phyloP scores from a whole-genome alignment of 2,797 vertebrate species.

The Sphenodon punctatus region DNA sequence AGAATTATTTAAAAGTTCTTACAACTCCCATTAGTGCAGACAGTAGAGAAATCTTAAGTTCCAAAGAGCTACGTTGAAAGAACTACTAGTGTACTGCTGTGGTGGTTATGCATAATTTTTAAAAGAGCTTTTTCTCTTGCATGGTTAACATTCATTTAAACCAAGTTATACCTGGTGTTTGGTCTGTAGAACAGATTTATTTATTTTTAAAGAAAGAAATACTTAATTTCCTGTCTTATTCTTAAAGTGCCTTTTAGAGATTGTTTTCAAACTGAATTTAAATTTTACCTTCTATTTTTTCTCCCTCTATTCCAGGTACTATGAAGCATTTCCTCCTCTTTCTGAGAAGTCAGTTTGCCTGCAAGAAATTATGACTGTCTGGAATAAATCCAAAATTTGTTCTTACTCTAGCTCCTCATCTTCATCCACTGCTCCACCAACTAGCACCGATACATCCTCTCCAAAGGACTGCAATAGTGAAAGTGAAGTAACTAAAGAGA shows the following conservation, averaged over 20 bases:
- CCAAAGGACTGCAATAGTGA: slow-evolving; percentile 98
- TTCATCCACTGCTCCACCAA: slow-evolving; percentile 94
- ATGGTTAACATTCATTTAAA: neutral
- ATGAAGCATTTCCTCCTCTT: slow-evolving; percentile 98
- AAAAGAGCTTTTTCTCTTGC: neutral
- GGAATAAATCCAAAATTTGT: slow-evolving; percentile 94
- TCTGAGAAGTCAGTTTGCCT: slow-evolving; percentile 98
- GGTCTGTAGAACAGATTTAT: neutral
- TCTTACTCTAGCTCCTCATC: slow-evolving; percentile 93
- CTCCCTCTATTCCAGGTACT: slow-evolving; percentile 85
- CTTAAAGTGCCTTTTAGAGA: neutral
- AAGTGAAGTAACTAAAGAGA: slow-evolving; percentile 85
- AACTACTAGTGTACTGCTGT: neutral
- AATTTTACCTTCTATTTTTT: neutral
- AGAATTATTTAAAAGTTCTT: neutral
- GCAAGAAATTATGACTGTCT: slow-evolving; percentile 99
- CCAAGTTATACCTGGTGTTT: neutral
- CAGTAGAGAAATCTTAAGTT: neutral
- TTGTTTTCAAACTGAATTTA: neutral
- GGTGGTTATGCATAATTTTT: neutral
- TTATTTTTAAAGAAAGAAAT: no score
- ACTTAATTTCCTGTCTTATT: no score
- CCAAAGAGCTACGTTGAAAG: neutral
- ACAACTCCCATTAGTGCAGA: neutral
- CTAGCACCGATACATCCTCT: slow-evolving; percentile 96